These are phyloP conservation scores for Peromyscus attwateri DNA, from an alignment of 2,797 vertebrate species.

Conservation along the genomic window DNA sequence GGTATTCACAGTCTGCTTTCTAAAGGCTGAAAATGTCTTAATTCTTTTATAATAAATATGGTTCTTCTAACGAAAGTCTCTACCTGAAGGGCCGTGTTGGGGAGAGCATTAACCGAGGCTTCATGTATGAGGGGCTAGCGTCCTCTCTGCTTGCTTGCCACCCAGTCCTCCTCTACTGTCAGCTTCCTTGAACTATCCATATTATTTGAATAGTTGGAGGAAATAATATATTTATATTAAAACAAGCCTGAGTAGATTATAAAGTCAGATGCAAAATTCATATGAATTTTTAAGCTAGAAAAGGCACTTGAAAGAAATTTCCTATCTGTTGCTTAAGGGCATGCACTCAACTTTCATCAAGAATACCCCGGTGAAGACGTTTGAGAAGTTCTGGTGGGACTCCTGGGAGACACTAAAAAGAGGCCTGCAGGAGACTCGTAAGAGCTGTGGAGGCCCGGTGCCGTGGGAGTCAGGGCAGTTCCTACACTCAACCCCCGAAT, in stretches of 20 bases:
- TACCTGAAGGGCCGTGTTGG: not conserved
- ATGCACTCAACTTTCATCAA: not conserved
- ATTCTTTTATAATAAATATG: constrained; percentile 38
- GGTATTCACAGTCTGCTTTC: not conserved
- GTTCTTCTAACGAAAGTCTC: not conserved
- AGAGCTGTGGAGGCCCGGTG: not conserved
- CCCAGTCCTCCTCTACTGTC: not conserved
- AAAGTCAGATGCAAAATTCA: constrained; percentile 52
- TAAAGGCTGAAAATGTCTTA: not conserved
- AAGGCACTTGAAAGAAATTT: constrained; percentile 71
- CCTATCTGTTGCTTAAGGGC: constrained; percentile 8
- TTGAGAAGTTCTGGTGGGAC: not conserved
- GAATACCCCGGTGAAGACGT: not conserved
- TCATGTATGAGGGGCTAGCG: not conserved
- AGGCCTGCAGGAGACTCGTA: not conserved
- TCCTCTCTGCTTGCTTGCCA: not conserved
- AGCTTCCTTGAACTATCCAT: not conserved
- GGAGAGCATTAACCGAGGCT: not conserved
- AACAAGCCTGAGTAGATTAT: constrained; percentile 63
- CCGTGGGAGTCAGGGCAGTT: fast-evolving
- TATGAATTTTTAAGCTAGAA: constrained; percentile 70
- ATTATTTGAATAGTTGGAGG: constrained; percentile 62
- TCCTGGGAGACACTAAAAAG: not conserved
- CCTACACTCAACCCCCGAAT: not conserved
- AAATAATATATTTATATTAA: constrained; percentile 73